Evolutionary conservation across 2,888 invertebrate species (phyloP), one percentile per base, ranked within the genome.

Genomic region (Drosophila percnosoma): DNA sequence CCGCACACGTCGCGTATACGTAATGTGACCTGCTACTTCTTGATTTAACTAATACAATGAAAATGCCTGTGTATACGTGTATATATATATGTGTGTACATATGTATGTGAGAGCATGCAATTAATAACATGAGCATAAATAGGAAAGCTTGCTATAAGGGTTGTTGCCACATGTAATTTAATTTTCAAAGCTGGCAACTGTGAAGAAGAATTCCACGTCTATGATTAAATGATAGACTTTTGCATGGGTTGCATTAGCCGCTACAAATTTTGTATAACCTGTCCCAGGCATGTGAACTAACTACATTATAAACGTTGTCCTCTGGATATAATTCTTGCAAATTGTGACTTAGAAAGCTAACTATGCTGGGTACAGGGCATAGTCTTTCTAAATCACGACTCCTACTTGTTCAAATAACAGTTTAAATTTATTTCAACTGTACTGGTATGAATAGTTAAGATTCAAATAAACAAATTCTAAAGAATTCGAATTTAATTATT

Each of bases 61-160:
- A 40, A 45, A 55, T 33, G 34, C 48, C 36, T 24, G 2, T 4
- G 45, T 45, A n/a, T 40, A 21, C 42, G 21, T 66, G 13, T 31
- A 29, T 10, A 15, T 34, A 24, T 10, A 15, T 11, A 21, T 36
- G 11, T 45, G 48, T 57, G 40, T 4, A 49, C 11, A 42, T 40
- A 36, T 21, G 27, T 59, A 40, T 64, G 49, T 69, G 54, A 80
- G 66, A 59, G 61, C 55, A 70, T 84, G 76, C 83, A 87, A 87
- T 84, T 84, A 84, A 80, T 80, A 81, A 73, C 80, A 73, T 73
- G 75, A 74, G 65, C 79, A 87, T 76, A 75, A 79, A 76, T 73
- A 64, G 69, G 61, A 72, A 60, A 68, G 69, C 69, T 61, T 60
- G 67, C 55, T 36, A 55, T 59, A 66, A 62, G 45, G 66, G 57